phyloP scores from a whole-genome alignment of 2,888 invertebrate species.

The Metopia argyrocephala region DNA sequence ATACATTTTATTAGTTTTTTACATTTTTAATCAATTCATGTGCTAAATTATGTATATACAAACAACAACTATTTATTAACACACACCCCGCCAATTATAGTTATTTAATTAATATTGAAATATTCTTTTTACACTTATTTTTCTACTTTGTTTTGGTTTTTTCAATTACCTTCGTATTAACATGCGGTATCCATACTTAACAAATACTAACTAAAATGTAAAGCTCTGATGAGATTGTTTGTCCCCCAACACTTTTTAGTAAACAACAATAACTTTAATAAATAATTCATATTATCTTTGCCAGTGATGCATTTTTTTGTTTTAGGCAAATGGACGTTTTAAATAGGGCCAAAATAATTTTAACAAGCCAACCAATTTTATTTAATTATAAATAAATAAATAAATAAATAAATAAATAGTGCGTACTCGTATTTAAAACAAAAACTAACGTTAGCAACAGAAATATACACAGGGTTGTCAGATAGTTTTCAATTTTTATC shows the following conservation, averaged over 20 bases:
- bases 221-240: slow-evolving; percentile 38
- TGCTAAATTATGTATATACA: not conserved
- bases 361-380: too few species aligned
- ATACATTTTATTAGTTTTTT: not conserved
- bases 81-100: not conserved
- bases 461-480: too few species aligned
- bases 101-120: not conserved
- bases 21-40: not conserved
- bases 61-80: not conserved
- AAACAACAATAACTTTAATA: slow-evolving; percentile 19
- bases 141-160: not conserved
- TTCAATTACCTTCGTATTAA: not conserved
- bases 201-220: slow-evolving; percentile 48
- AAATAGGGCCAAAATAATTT: too few species aligned
- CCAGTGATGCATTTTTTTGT: not conserved
- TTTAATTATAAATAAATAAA: too few species aligned
- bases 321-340: too few species aligned
- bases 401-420: too few species aligned
- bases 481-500: too few species aligned
- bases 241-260: slow-evolving; percentile 6
- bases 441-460: too few species aligned
- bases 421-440: too few species aligned
- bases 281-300: slow-evolving; percentile 14
- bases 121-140: not conserved
- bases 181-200: slow-evolving; percentile 1